Evolutionary conservation across 2,797 vertebrate species (phyloP), one percentile per base, ranked within the genome.

Genomic region (Pseudopleuronectes americanus): DNA sequence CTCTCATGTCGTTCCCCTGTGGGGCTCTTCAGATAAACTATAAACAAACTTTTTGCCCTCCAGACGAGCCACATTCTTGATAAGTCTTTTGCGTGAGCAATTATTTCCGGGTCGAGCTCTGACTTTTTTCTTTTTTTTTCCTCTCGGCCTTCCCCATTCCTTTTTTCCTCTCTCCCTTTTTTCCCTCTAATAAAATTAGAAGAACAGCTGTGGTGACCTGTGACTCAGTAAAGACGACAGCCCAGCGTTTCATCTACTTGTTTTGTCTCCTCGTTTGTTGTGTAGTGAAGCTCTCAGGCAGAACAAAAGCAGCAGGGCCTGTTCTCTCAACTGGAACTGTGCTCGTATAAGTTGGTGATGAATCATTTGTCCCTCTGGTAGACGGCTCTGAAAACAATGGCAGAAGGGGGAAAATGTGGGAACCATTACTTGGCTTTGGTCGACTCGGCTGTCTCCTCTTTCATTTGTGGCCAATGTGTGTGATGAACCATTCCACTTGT

Each of bases 81-180:
- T 92, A 85, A 92, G 64, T 80, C 57, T 70, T 85, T 77, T 70
- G 74, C 81, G 21, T 73, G 74, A 81, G 84, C 89, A 94, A 95
- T 94, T 93, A 88, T 94, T 94, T 95, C 94, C 93, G 94, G 94
- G 93, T 95, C 87, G 76, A 80, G 68, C 55, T 73, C 77, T 64
- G 60, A 83, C 80, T 84, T 84, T 76, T 74, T 31, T 83, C 82
- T 74, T 74, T 52, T 52, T 23, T 36, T 17, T 31, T 36, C 48
- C 43, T 68, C 70, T 71, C 23, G 45, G 26, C 70, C 70, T 80
- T 67, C 69, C 72, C 72, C 71, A 1, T 59, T 57, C 26, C 48
- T 36, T 71, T 21, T 12, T 57, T 17, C 8, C 17, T 64, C 71
- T 75, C 67, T 63, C 66, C 1, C 48, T 8, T 53, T 58, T 71